Base-by-base conservation (phyloP, 2,797 vertebrate genomes). In the Schizopygopsis malacanthus region DNA sequence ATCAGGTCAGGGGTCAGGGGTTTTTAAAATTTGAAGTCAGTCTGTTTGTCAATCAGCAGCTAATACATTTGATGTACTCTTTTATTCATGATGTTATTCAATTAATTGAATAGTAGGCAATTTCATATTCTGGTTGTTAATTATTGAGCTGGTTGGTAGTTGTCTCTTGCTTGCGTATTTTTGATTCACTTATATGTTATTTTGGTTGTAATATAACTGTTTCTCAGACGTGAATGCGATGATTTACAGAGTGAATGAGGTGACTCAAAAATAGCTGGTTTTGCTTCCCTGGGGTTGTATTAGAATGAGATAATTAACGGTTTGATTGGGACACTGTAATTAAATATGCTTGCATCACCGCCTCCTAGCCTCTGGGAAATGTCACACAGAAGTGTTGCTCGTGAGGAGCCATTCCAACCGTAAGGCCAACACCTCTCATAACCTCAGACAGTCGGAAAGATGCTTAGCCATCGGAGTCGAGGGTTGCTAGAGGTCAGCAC, bases 221-320 rank as follows among this genome's bases (percentile, higher is more conserved):
- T 69, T 67, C 45, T n/a, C 41, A 20, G 28, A 77, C 1, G 7
- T 41, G 59, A 50, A 73, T 73, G 9, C 11, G 8, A 13, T 63
- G 41, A 28, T 73, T 52, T 67, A 52, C 22, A 33, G 39, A 61
- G 39, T 43, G n/a, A 52, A 41, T 65, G 59, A 70, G 28, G 47
- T 6, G 2, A 37, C 28, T 11, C 45, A 61, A 25, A 72, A 85
- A 85, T 65, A 65, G 72, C 25, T 47, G 15, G 43, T 50, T 85
- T 81, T 59, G 43, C 77, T 65, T 45, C 67, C 43, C 54, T 73
- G 77, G 33, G 69, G 54, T 41, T 73, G 54, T 63, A 63, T 65
- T 72, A 81, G 84, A 73, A 80, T 80, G 25, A 63, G 54, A 65
- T 81, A 85, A 81, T 85, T 80, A 73, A 15, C 43, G 6, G 41